Evolutionary conservation across 2,888 invertebrate species (phyloP).

Genomic region (Acanthosepion pharaonis): DNA sequence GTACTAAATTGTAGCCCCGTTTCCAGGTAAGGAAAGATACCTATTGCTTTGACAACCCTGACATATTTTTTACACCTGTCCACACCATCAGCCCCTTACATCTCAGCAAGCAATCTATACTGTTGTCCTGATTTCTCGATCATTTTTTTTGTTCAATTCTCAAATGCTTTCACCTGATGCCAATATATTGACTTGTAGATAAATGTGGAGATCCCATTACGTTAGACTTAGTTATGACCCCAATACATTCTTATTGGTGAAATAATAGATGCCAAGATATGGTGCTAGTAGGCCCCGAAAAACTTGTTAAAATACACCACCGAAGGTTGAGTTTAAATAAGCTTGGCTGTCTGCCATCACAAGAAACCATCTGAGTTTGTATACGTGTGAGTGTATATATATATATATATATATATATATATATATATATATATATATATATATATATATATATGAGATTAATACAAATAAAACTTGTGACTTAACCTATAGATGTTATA

Average conservation of each 20-base stretch:
- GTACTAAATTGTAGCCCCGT: background rate
- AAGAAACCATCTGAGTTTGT: background rate
- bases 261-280: background rate
- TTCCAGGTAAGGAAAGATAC: background rate
- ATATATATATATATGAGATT: no score
- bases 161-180: background rate
- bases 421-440: background rate
- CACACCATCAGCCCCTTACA: background rate
- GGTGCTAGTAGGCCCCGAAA: background rate
- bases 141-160: background rate
- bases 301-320: background rate
- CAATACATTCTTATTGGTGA: background rate
- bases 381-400: background rate
- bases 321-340: background rate
- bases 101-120: background rate
- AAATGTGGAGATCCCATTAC: conserved; percentile 18
- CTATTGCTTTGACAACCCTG: background rate
- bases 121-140: background rate
- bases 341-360: background rate
- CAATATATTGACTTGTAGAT: background rate
- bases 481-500: no score
- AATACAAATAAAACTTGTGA: no score
- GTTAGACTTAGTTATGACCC: background rate
- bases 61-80: background rate
- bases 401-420: background rate